phyloP scores from a whole-genome alignment of 2,797 vertebrate species.

The Iguana delicatissima region DNA sequence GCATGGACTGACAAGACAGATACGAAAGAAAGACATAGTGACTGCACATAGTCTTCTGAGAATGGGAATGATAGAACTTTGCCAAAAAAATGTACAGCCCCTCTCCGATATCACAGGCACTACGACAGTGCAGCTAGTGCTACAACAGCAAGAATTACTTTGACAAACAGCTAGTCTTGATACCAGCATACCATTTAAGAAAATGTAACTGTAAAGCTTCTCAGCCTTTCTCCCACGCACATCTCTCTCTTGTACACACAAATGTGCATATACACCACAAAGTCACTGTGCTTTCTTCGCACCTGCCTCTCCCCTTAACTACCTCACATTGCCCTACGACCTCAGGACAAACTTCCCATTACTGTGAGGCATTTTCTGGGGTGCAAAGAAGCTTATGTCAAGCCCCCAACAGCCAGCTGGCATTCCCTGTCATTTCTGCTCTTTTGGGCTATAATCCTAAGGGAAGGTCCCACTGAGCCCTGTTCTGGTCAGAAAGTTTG shows the following conservation, averaged over 20 bases:
- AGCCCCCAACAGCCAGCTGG: not conserved
- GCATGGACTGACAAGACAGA: not conserved
- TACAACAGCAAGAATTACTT: not conserved
- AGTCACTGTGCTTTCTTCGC: not conserved
- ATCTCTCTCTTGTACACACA: not conserved
- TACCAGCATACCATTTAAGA: not conserved
- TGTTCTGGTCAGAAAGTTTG: not conserved
- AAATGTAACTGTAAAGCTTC: not conserved
- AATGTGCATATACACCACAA: not conserved
- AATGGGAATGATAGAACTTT: not conserved
- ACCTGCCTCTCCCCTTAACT: not conserved
- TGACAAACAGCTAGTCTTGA: not conserved
- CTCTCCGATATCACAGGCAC: not conserved
- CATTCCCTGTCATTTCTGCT: not conserved
- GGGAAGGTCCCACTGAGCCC: not conserved
- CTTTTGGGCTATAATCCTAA: not conserved
- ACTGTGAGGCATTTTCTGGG: no score
- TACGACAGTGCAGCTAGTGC: not conserved
- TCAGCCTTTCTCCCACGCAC: not conserved
- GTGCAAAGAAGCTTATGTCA: not conserved
- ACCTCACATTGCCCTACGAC: not conserved
- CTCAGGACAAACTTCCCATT: not conserved
- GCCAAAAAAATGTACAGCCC: not conserved
- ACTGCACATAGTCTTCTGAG: not conserved
- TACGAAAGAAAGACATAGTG: not conserved